Evolutionary conservation across 1,140 invertebrate genomes (phyloP).

Genomic region (Scaptomyza montana): DNA sequence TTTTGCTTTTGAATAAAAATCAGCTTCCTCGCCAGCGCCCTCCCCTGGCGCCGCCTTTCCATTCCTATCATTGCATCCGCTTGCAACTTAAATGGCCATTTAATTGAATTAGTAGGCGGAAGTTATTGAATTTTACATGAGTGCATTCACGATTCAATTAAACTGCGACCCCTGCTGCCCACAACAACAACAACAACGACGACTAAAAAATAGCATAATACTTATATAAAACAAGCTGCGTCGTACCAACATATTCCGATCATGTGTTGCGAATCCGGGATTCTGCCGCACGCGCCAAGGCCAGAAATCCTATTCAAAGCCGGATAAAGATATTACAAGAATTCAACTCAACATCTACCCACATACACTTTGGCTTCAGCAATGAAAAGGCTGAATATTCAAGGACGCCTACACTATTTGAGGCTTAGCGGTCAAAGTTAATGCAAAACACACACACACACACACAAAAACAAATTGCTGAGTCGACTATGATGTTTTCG

Average conservation of each 20-base stretch:
- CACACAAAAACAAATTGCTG: too few relatives aligned
- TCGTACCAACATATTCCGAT: not conserved
- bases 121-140: slow-evolving; percentile 80
- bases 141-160: slow-evolving; percentile 74
- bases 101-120: slow-evolving; percentile 73
- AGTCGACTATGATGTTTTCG: too few relatives aligned
- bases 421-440: too few relatives aligned
- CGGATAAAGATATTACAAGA: not conserved
- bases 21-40: not conserved
- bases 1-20: too few relatives aligned
- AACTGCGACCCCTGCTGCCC: slow-evolving; percentile 14
- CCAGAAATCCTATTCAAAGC: slow-evolving; percentile 9
- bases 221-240: slow-evolving; percentile 7
- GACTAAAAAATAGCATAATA: not conserved
- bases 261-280: not conserved
- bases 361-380: not conserved
- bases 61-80: not conserved
- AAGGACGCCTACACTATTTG: too few relatives aligned
- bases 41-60: not conserved
- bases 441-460: too few relatives aligned
- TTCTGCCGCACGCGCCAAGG: slow-evolving; percentile 31
- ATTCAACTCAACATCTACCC: not conserved
- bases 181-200: slow-evolving; percentile 11
- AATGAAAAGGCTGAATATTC: too few relatives aligned
- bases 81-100: slow-evolving; percentile 59